Evolutionary conservation across 2,888 invertebrate species (phyloP).

Genomic region (Harmothoe impar): DNA sequence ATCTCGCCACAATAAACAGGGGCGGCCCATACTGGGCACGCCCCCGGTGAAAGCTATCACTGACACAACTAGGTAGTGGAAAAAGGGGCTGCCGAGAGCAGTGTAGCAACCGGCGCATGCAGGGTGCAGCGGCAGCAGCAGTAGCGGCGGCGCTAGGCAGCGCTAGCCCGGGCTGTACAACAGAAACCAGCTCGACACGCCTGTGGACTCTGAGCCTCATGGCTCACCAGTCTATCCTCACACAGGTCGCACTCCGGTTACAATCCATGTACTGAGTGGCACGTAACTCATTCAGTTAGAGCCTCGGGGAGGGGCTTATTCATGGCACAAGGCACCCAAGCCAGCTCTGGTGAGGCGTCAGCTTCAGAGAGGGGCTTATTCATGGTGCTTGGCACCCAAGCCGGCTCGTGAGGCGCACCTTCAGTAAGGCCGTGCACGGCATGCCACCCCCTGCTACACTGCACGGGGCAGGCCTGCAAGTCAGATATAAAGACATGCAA

Average conservation of each 20-base stretch:
- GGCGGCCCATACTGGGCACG: not conserved
- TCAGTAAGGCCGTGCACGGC: not conserved
- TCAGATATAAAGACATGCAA: constrained; percentile 61
- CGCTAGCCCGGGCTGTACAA: too few species aligned
- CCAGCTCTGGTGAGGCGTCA: not conserved
- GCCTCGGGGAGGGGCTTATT: not conserved
- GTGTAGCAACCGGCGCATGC: constrained; percentile 17
- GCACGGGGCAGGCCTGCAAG: constrained; percentile 30
- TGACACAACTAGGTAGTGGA: constrained; percentile 60
- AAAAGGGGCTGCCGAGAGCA: constrained; percentile 47
- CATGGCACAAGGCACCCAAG: not conserved
- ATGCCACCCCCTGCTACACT: constrained; percentile 49
- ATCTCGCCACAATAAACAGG: constrained; percentile 43
- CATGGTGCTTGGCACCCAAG: not conserved
- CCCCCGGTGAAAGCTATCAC: constrained; percentile 59
- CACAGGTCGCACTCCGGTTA: too few species aligned
- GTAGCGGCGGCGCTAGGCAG: too few species aligned
- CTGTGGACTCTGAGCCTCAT: too few species aligned
- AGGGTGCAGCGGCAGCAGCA: not conserved
- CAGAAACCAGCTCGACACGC: not conserved
- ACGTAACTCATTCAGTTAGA: too few species aligned
- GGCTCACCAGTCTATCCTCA: too few species aligned
- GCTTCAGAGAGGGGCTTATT: too few species aligned
- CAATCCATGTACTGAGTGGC: too few species aligned
- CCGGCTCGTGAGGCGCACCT: not conserved